Evolutionary conservation across 1,140 invertebrate genomes (phyloP), one percentile per base, ranked within the genome.

Genomic region (Neodiprion lecontei): DNA sequence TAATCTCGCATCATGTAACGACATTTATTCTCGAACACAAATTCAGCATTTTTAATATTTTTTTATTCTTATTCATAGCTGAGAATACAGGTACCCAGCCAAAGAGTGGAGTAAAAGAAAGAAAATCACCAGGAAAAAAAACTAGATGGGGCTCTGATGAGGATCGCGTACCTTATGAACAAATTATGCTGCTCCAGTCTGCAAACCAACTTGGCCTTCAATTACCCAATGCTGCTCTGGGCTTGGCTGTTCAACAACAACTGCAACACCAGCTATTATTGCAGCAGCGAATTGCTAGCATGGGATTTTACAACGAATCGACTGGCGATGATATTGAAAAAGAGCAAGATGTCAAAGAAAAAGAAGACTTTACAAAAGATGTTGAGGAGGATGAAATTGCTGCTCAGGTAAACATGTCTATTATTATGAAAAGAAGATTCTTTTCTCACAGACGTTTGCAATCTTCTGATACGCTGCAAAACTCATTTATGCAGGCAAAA

Each of bases 321-420:
- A 78, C 67, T 67, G 79, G 74, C 11, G 90, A 87, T 75, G 87
- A 89, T 75, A 89, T 87, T 73, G 28, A 40, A 40, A 83, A 85
- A 79, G 85, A 87, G 71, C 87, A 88, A 74, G 88, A 89, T 73
- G 84, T 85, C 23, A 82, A 78, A n/a, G 78, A 80, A 3, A 79
- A 87, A 75, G 86, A 89, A 67, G 87, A 84, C 74, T 75, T 81
- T 70, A 76, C 82, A 11, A 87, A 84, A 69, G 84, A 85, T 73
- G 87, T 90, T 76, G 86, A 84, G 66, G 89, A 90, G 78, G 89
- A 90, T 7, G 89, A 91, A 74, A 89, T 88, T 50, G 68, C 79
- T 14, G 75, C 79, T 9, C 74, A 80, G 77, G 84, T 85, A 80
- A 69, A 1, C 53, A 61, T 12, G n/a, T 61, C 53, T 17, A 61